Evolutionary conservation across 2,888 invertebrate species (phyloP), one percentile per base, ranked within the genome.

Genomic region (Mesorhabditis sp.): DNA sequence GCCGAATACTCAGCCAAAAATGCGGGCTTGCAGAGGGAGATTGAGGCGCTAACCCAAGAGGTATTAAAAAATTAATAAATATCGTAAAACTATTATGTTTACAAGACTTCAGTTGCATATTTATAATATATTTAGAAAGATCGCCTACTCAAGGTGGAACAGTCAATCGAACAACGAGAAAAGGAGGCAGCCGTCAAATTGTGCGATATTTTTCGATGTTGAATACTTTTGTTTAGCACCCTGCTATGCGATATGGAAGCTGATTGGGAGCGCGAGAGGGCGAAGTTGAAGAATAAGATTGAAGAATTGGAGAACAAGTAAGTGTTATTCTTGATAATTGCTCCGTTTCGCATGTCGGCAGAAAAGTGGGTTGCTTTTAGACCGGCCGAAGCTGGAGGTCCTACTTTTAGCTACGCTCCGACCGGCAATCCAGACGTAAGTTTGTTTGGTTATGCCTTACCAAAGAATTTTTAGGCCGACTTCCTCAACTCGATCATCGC

Each of bases 401-500:
- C 28, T 28, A 28, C 28, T 28, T 28, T 28, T 2, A 28, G 28
- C 28, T 28, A 28, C 28, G 28, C 28, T 28, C 28, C 28, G 28
- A 28, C 58, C 7, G 58, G n/a, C 7, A 50, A 50, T 10, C 58
- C 1, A 13, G 58, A 13, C 2, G 58, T 50, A 50, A 50, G 58
- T 50, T 50, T 50, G 7, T 50, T 50, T n/a, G 58, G 58, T n/a
- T 50, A 50, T 50, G n/a, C n/a, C 7, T 50, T 50, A 50, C 7
- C 7, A 50, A n/a, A 50, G n/a, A 50, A 13, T 50, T 45, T 66
- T 58, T 66, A 88, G 86, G 84, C 88, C 43, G 91, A 92, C 81
- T 96, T 97, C 88, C 89, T 97, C 45, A 95, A 97, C 88, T 93
- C 95, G 6, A 94, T 97, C 79, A 96, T 97, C 81, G 94, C 93